Conservation (phyloP, 2,888 invertebrate species). For the Zygothrica quintamaculata region DNA sequence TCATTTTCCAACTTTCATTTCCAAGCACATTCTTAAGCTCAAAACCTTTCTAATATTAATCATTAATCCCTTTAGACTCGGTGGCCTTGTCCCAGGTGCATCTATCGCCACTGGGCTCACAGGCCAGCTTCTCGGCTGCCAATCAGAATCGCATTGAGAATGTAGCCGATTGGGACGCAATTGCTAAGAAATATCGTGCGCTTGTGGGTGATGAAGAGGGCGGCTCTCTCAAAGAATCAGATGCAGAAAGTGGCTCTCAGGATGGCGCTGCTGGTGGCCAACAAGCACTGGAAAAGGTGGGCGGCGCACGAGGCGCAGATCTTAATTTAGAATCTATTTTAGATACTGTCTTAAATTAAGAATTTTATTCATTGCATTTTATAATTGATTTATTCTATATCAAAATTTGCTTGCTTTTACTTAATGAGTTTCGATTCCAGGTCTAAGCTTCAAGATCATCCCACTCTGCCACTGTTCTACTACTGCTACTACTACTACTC, state of each 20-base stretch:
- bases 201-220: conserved; percentile 88
- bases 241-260: conserved; percentile 83
- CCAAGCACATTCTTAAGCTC: neutral
- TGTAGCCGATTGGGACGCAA: conserved; percentile 95
- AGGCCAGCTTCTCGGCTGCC: conserved; percentile 91
- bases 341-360: conserved; percentile 1
- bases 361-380: conserved; percentile 12
- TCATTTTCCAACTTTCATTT: conserved; percentile 40
- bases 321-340: conserved; percentile 45
- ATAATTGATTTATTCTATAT: neutral
- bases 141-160: conserved; percentile 92
- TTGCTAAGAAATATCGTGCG: conserved; percentile 94
- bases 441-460: conserved; percentile 70
- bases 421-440: conserved; percentile 73
- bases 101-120: conserved; percentile 93
- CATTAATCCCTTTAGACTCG: conserved; percentile 86
- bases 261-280: conserved; percentile 77
- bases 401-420: conserved; percentile 44
- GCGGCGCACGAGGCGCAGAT: conserved; percentile 58
- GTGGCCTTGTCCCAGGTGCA: conserved; percentile 92
- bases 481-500: no score
- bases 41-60: neutral
- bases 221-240: conserved; percentile 84
- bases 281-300: conserved; percentile 82
- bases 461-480: conserved; percentile 28